Evolutionary conservation across 2,113 vertebrate genomes (phyloP).

Genomic region (Pelmatolapia mariae): DNA sequence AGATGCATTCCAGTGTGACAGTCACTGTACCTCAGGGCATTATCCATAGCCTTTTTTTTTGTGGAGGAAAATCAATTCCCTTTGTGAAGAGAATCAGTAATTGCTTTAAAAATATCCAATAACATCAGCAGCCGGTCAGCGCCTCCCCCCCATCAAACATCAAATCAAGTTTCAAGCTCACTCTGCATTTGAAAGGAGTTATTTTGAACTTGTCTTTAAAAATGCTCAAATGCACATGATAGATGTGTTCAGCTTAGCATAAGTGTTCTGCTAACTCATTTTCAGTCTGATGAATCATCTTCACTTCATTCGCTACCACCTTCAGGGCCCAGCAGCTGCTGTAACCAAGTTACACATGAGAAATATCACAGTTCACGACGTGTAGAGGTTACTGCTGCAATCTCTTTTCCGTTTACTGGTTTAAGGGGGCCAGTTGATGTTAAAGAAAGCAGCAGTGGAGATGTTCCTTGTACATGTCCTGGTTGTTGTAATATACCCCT

Average conservation of each 20-base stretch:
- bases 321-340: not conserved
- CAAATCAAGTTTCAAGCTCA: not conserved
- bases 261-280: not conserved
- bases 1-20: constrained; percentile 1
- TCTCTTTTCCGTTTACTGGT: not conserved
- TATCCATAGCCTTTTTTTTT: constrained; percentile 47
- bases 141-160: not conserved
- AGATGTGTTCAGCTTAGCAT: not conserved
- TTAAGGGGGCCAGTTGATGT: not conserved
- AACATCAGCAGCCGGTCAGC: not conserved
- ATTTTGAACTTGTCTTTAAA: not conserved
- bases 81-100: constrained; percentile 31
- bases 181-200: not conserved
- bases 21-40: constrained; percentile 43
- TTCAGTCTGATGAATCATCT: constrained; percentile 21
- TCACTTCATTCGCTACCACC: not conserved
- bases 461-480: not conserved
- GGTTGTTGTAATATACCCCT: not conserved
- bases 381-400: not conserved
- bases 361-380: not conserved
- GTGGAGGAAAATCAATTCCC: constrained; percentile 48
- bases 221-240: not conserved
- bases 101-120: not conserved
- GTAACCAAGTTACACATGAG: not conserved
- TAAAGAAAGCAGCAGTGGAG: not conserved